phyloP scores from a whole-genome alignment of 2,113 vertebrate species.

The Onychorhynchus coronatus region DNA sequence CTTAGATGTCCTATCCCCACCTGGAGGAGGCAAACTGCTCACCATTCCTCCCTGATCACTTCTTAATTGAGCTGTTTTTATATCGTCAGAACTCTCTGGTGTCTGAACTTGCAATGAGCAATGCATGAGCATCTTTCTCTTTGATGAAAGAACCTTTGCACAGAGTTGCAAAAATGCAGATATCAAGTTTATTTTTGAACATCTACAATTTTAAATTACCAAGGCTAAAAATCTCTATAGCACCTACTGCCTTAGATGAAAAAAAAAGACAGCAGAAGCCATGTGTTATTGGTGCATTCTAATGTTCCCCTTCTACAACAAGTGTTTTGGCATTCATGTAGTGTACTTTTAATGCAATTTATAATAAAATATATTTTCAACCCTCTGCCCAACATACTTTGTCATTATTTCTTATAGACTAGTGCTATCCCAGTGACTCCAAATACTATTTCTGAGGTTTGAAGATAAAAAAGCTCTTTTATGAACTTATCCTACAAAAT shows the following conservation, averaged over 20 bases:
- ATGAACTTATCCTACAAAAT: not conserved
- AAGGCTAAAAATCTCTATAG: not conserved
- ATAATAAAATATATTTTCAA: not conserved
- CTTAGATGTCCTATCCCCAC: accelerated
- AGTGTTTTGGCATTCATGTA: not conserved
- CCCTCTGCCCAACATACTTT: not conserved
- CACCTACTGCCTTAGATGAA: not conserved
- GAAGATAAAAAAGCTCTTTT: not conserved
- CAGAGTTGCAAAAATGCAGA: not conserved
- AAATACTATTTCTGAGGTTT: not conserved
- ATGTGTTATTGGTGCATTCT: not conserved
- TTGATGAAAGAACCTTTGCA: not conserved
- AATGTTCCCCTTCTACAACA: not conserved
- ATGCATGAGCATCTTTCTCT: not conserved
- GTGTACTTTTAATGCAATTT: not conserved
- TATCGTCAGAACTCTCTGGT: not conserved
- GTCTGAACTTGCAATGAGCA: not conserved
- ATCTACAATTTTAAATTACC: not conserved
- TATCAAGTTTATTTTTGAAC: not conserved
- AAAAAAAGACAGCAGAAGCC: not conserved
- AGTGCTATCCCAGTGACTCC: not conserved
- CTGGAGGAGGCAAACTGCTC: not conserved
- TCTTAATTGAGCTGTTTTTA: not conserved
- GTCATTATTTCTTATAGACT: not conserved
- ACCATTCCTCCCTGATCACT: not conserved